Evolutionary conservation across 2,888 invertebrate species (phyloP).

Genomic region (Choristoneura rosaceana): DNA sequence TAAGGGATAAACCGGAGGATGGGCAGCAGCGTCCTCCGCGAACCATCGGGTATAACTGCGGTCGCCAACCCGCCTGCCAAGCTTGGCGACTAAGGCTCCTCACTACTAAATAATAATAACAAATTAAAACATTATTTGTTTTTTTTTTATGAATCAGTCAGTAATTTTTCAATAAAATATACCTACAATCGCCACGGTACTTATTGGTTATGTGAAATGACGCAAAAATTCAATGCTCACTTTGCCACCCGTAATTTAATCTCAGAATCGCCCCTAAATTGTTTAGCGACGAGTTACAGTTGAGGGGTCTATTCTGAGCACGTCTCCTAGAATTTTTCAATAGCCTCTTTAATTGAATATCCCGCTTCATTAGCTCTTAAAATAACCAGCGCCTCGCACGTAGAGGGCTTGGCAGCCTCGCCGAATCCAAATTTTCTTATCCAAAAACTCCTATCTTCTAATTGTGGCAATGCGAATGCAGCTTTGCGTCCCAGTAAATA

Average conservation of each 20-base stretch:
- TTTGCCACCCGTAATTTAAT: neutral
- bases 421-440: neutral
- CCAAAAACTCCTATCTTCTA: neutral
- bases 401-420: neutral
- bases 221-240: too few relatives aligned
- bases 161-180: too few relatives aligned
- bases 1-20: too few relatives aligned
- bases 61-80: too few relatives aligned
- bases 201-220: too few relatives aligned
- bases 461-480: neutral
- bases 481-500: neutral
- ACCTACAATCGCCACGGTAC: too few relatives aligned
- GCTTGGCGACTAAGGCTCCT: too few relatives aligned
- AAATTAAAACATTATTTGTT: too few relatives aligned
- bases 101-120: too few relatives aligned
- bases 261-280: neutral
- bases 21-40: too few relatives aligned
- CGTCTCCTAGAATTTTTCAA: neutral
- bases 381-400: neutral
- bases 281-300: neutral
- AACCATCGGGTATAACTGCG: too few relatives aligned
- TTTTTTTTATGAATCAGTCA: too few relatives aligned
- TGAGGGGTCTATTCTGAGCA: neutral
- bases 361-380: constrained; percentile 7
- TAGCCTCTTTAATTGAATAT: constrained; percentile 6